Evolutionary conservation across 1,140 invertebrate genomes (phyloP), one percentile per base, ranked within the genome.

Genomic region (Papilio machaon): DNA sequence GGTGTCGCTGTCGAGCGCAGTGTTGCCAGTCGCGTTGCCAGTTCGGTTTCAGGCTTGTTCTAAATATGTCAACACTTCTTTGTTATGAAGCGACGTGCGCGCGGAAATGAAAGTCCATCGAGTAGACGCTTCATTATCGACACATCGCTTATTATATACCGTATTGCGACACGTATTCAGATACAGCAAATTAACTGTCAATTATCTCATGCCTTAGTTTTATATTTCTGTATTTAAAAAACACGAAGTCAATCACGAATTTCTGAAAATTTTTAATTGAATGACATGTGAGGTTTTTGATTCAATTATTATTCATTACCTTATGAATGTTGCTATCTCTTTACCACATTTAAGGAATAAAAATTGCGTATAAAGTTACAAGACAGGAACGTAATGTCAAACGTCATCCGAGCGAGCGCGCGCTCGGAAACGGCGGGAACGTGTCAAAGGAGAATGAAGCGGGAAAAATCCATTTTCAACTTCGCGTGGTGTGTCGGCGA

Each of bases 41-140:
- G 86, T 90, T 92, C 93, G 92, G 92, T 94, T 94, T 94, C 93
- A 93, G 93, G 93, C 92, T 93, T 93, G 93, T 94, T 94, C 93
- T 94, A 94, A 94, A 94, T 93, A 93, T 93, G 92, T 94, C 93
- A 92, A 89, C 91, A 92, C 85, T 91, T 91, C 93, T 94, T 94
- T 94, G 93, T 94, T 92, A 93, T 92, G 91, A 87, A 80, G 85
- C 85, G 90, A 91, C 92, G 88, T 92, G 90, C 85, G 89, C 89
- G 89, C 91, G 93, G 92, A 94, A 94, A 93, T 93, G 92, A 94
- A 94, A 92, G 90, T 89, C 90, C 91, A 92, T 91, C 88, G 89
- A 92, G 86, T 88, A 91, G 90, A 91, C 88, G 82, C 83, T 86
- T 85, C 84, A 92, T 92, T 91, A 92, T 93, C 90, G 86, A 85